Evolutionary conservation across 2,888 invertebrate species (phyloP).

Genomic region (Ophion costatus): DNA sequence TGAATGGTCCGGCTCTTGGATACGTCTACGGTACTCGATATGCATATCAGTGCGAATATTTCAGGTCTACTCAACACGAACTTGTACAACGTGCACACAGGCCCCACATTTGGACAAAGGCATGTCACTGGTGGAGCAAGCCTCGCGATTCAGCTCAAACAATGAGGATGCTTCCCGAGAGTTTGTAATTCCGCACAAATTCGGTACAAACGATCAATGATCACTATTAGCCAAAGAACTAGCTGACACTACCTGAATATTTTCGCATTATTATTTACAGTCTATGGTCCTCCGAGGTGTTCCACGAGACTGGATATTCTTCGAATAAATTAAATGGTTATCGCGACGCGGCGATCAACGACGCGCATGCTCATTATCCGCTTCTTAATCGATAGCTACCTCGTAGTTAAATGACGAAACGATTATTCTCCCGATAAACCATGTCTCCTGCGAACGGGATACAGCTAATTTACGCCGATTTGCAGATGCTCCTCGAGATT

Average conservation of each 20-base stretch:
- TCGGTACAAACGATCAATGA: background rate
- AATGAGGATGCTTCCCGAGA: background rate
- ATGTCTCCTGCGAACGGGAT: conserved; percentile 27
- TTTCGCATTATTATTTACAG: conserved; percentile 24
- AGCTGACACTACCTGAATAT: background rate
- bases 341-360: conserved; percentile 52
- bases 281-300: background rate
- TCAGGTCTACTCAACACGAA: background rate
- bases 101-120: background rate
- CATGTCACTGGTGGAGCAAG: background rate
- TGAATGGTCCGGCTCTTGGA: conserved; percentile 2
- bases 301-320: conserved; percentile 33
- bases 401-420: conserved; percentile 25
- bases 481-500: conserved; percentile 4
- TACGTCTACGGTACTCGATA: conserved; percentile 5
- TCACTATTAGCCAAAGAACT: background rate
- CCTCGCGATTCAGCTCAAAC: background rate
- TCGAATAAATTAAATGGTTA: conserved; percentile 54
- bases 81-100: background rate
- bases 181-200: background rate
- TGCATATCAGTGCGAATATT: background rate
- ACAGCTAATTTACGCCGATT: conserved; percentile 35
- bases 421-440: conserved; percentile 40
- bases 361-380: conserved; percentile 35
- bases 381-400: conserved; percentile 45